phyloP scores from a whole-genome alignment of 2,888 invertebrate species.

The Phortica magna region DNA sequence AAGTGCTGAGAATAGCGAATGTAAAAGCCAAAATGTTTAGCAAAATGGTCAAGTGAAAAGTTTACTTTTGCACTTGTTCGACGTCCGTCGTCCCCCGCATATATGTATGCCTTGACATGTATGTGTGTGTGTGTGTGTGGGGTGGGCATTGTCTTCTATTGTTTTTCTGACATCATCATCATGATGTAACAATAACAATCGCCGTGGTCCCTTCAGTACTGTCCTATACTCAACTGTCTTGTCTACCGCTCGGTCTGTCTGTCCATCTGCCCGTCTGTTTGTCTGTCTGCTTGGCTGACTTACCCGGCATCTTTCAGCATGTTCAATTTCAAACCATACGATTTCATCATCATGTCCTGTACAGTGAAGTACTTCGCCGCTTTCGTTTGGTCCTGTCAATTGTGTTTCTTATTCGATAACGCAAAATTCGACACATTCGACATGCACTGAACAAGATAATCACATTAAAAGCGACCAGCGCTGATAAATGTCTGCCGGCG shows the following conservation, averaged over 20 bases:
- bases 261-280: conserved; percentile 12
- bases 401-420: conserved; percentile 52
- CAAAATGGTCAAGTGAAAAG: conserved; percentile 75
- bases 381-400: conserved; percentile 47
- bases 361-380: not conserved
- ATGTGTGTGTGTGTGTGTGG: conserved; percentile 16
- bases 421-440: conserved; percentile 67
- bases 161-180: conserved; percentile 69
- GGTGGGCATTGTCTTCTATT: conserved; percentile 24
- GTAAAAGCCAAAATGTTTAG: conserved; percentile 3
- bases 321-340: not conserved
- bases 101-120: not conserved
- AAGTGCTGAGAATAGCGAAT: not conserved
- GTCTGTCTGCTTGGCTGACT: conserved; percentile 43
- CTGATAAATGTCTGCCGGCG: conserved; percentile 27
- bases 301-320: conserved; percentile 44
- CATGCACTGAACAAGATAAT: conserved; percentile 76
- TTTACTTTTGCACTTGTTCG: conserved; percentile 64
- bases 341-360: not conserved
- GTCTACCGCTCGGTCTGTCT: not conserved
- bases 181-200: conserved; percentile 34
- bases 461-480: conserved; percentile 71
- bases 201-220: not conserved
- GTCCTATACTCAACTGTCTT: conserved; percentile 15
- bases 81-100: not conserved